phyloP scores from a whole-genome alignment of 2,888 invertebrate species.

The Mylabris sibirica region DNA sequence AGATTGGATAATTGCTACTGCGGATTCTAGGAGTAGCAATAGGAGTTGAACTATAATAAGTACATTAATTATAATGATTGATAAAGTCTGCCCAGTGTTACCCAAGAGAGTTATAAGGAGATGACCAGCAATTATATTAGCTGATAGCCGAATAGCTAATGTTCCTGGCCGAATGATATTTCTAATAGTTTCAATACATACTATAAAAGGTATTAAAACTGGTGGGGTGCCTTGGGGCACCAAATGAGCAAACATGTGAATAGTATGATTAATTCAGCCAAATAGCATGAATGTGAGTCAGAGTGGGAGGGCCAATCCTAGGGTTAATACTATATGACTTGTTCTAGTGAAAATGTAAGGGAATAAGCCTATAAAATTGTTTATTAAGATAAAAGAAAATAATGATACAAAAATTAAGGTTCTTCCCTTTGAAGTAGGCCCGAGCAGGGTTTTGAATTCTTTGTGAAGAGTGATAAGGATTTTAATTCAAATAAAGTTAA shows the following conservation, averaged over 20 bases:
- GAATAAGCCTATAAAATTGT: conserved; percentile 74
- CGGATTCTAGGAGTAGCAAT: conserved; percentile 65
- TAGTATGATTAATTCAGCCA: conserved; percentile 70
- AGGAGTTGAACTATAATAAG: conserved; percentile 45
- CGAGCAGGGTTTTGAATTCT: conserved; percentile 69
- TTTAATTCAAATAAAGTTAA: conserved; percentile 63
- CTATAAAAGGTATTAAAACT: conserved; percentile 75
- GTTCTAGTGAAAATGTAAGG: conserved; percentile 76
- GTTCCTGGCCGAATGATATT: conserved; percentile 76
- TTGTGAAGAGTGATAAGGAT: conserved; percentile 62
- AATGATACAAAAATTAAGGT: conserved; percentile 59
- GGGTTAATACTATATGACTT: conserved; percentile 69
- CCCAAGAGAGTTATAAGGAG: conserved; percentile 64
- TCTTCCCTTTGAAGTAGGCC: conserved; percentile 57
- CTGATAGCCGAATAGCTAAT: conserved; percentile 65
- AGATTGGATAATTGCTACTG: conserved; percentile 71
- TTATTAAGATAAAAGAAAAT: conserved; percentile 69
- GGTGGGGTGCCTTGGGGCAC: conserved; percentile 73
- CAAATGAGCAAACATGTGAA: conserved; percentile 72
- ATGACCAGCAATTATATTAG: conserved; percentile 75
- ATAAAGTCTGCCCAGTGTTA: conserved; percentile 55
- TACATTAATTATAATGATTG: conserved; percentile 44
- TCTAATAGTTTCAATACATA: conserved; percentile 77
- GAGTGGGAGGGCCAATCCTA: conserved; percentile 68
- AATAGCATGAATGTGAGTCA: conserved; percentile 73